Conservation (phyloP, 2,888 invertebrate genomes). For the Noctua pronuba region DNA sequence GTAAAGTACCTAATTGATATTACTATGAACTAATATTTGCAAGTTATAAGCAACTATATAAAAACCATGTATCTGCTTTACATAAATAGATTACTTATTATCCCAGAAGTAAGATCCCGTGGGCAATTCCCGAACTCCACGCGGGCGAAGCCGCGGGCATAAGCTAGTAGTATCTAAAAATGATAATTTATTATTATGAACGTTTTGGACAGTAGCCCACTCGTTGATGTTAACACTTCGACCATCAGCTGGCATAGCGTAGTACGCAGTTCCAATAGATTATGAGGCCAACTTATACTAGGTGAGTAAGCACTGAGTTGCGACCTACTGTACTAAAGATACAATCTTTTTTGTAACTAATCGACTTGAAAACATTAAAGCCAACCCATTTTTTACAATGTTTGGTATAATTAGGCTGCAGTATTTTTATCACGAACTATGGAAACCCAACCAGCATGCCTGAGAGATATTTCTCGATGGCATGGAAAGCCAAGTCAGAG, state of each 20-base stretch:
- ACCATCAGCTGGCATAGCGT: neutral
- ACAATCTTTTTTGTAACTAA: neutral
- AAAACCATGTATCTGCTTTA: no score
- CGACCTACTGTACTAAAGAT: neutral
- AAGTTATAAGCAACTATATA: no score
- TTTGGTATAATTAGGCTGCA: neutral
- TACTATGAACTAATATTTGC: no score
- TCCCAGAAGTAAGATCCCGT: no score
- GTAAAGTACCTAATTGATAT: no score
- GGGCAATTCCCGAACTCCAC: no score
- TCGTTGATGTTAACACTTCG: neutral
- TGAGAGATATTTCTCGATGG: no score
- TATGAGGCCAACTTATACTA: neutral
- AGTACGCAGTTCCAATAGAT: neutral
- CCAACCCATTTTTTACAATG: neutral
- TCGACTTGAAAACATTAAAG: no score
- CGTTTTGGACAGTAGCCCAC: neutral
- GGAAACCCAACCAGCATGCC: no score
- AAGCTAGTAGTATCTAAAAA: neutral
- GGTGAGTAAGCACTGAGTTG: neutral
- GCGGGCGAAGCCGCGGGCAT: no score
- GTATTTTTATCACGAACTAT: neutral
- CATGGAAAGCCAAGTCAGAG: no score
- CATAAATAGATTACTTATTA: no score
- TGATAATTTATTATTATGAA: neutral